A percentile compares a stretch with the other conserved stretches of the same genome.
Conservation (phyloP, 2,888 invertebrate species). For the Cephalotes varians region DNA sequence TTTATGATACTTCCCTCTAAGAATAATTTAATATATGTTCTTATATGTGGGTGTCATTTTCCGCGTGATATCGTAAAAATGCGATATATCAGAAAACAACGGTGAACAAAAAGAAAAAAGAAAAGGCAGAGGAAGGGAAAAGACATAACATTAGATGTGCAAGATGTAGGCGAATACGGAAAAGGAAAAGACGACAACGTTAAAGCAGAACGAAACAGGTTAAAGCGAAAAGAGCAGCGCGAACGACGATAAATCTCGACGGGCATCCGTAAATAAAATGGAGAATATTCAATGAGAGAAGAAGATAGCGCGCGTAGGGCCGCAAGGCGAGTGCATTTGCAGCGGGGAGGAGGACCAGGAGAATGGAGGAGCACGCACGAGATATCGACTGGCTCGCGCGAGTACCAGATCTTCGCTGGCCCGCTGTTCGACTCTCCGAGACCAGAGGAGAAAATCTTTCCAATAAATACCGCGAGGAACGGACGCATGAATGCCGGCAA, state of each 20-base stretch:
- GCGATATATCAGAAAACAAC: conserved; percentile 1
- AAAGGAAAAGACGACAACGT: conserved; percentile 62
- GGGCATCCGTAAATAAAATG: conserved; percentile 82
- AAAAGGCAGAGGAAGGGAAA: background rate
- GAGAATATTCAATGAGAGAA: conserved; percentile 82
- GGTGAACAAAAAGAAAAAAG: background rate
- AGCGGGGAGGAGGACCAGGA: background rate
- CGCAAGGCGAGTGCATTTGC: conserved; percentile 40
- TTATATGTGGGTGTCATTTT: background rate
- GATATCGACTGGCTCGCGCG: conserved; percentile 61
- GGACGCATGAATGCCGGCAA: conserved; percentile 84
- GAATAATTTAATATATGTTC: background rate
- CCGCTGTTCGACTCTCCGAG: conserved; percentile 24
- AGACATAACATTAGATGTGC: conserved; percentile 41
- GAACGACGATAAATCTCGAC: conserved; percentile 80
- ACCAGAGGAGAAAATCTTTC: conserved; percentile 70
- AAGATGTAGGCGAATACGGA: conserved; percentile 27
- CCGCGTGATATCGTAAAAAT: conserved; percentile 20
- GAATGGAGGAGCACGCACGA: conserved; percentile 9
- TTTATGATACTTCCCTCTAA: background rate
- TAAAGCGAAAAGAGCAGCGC: conserved; percentile 60
- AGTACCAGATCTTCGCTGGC: conserved; percentile 60
- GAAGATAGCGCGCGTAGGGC: conserved; percentile 46
- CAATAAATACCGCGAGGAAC: conserved; percentile 81
- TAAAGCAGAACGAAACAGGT: conserved; percentile 32